Evolutionary conservation across 1,140 invertebrate genomes (phyloP).

Genomic region (Augochlora pura): DNA sequence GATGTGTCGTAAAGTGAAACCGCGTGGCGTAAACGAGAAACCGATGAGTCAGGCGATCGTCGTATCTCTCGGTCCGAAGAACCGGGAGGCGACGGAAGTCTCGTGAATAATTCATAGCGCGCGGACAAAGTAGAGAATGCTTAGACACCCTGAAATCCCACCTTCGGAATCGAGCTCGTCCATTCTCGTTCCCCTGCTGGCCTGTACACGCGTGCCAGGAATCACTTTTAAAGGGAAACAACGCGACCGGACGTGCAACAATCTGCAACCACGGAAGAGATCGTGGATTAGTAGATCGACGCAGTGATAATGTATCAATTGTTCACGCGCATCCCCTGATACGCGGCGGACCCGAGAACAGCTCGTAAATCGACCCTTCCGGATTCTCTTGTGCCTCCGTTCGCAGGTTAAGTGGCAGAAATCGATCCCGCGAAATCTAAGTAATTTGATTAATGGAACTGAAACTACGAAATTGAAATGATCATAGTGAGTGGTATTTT

Average conservation of each 20-base stretch:
- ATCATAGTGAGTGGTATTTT: too few species aligned
- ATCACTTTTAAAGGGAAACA: slow-evolving; percentile 30
- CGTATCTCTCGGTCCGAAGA: background rate
- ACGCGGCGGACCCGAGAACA: background rate
- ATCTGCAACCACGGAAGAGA: background rate
- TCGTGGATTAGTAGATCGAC: slow-evolving; percentile 43
- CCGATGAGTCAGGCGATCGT: slow-evolving; percentile 18
- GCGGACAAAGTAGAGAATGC: slow-evolving; percentile 29
- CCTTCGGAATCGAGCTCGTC: slow-evolving; percentile 40
- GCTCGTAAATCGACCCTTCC: too few species aligned
- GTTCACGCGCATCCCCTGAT: slow-evolving; percentile 22
- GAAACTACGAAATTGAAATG: too few species aligned
- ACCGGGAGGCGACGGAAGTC: background rate
- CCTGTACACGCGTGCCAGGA: slow-evolving; percentile 38
- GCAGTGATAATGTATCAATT: slow-evolving; percentile 65
- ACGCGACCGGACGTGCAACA: too few species aligned
- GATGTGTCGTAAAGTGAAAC: slow-evolving; percentile 8
- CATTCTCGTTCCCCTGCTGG: background rate
- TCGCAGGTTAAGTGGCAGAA: too few species aligned
- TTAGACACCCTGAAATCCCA: slow-evolving; percentile 27
- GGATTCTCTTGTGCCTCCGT: too few species aligned
- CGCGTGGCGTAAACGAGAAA: slow-evolving; percentile 22
- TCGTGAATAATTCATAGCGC: slow-evolving; percentile 52
- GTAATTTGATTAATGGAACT: too few species aligned
- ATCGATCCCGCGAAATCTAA: too few species aligned